These are phyloP conservation scores for Neoascia interrupta DNA, from an alignment of 2,888 invertebrate genomes.

Conservation along the genomic window DNA sequence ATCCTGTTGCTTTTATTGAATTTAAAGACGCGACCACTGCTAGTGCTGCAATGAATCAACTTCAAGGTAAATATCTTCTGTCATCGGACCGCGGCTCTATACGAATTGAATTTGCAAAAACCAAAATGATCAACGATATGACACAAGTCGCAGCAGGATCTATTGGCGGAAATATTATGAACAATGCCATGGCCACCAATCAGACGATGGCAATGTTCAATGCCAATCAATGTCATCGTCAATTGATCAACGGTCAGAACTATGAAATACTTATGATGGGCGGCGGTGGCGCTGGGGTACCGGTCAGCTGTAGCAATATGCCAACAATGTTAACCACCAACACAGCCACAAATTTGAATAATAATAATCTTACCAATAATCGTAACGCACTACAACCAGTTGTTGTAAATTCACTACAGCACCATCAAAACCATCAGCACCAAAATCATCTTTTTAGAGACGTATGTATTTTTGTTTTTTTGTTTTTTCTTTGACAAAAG, in stretches of 20 bases:
- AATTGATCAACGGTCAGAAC: constrained; percentile 53
- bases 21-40: constrained; percentile 96
- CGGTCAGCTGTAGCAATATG: constrained; percentile 70
- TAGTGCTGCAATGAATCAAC: constrained; percentile 93
- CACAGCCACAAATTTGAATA: constrained; percentile 71
- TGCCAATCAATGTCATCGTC: constrained; percentile 51
- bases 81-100: constrained; percentile 98
- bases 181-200: constrained; percentile 32
- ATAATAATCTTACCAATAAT: constrained; percentile 71
- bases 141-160: constrained; percentile 43
- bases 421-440: constrained; percentile 80
- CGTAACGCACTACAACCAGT: constrained; percentile 78
- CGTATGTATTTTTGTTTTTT: constrained; percentile 77
- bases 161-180: constrained; percentile 23
- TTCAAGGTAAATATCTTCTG: constrained; percentile 97
- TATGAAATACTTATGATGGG: constrained; percentile 61
- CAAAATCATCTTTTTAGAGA: constrained; percentile 80
- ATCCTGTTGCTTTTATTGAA: constrained; percentile 99
- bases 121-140: constrained; percentile 93
- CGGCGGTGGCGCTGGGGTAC: constrained; percentile 52
- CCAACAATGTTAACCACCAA: constrained; percentile 72
- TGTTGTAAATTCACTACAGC: constrained; percentile 79
- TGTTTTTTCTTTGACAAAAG: not conserved
- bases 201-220: constrained; percentile 42
- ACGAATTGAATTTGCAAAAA: constrained; percentile 99